Base-by-base conservation (phyloP, 2,888 invertebrate species). In the Phaedon cochleariae region DNA sequence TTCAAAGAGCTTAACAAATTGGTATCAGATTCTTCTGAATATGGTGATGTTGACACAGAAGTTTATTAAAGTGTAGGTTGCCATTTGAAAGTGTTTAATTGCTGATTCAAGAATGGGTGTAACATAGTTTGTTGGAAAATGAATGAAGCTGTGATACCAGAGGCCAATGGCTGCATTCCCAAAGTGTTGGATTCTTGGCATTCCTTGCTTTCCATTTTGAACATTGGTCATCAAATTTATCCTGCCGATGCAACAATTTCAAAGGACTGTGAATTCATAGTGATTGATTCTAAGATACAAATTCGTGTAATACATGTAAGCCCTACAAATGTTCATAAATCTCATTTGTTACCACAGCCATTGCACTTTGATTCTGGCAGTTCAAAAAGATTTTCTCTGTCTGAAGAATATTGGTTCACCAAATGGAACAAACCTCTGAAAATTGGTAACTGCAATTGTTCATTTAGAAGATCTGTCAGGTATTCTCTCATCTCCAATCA, bases 371-470 rank as follows among this genome's bases (percentile, higher is more conserved):
- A 73, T 64, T 71, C 72, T 55, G 58, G 54, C 12, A 67, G 70
- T 59, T 75, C 74, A 51, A 81, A 79, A 70, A 75, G 82, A 46
- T 80, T 77, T 67, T 80, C 82, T 3, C 71, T 83, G 45, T 77
- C 83, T 20, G 85, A 84, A 69, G 85, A 85, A 67, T 85, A 85
- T 69, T 85, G 85, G 85, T 85, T 85, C 73, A 83, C 82, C 15
- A 80, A 83, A 72, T 84, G 84, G 84, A 84, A 82, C 69, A 80
- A 81, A 67, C 83, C 84, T 21, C 76, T 84, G 18, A 80, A 80
- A 74, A 75, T 79, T 45, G 81, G 80, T 29, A 76, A 74, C 70
- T 83, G 84, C 73, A 81, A 79, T 69, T 83, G 84, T 73, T 84
- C 84, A 15, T 84, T 84, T 68, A 75, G 83, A 59, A 79, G 80